A percentile compares a stretch with the other conserved stretches of the same genome.
Evolutionary conservation across 1,140 invertebrate genomes (phyloP).

Genomic region (Trichonephila inaurata): DNA sequence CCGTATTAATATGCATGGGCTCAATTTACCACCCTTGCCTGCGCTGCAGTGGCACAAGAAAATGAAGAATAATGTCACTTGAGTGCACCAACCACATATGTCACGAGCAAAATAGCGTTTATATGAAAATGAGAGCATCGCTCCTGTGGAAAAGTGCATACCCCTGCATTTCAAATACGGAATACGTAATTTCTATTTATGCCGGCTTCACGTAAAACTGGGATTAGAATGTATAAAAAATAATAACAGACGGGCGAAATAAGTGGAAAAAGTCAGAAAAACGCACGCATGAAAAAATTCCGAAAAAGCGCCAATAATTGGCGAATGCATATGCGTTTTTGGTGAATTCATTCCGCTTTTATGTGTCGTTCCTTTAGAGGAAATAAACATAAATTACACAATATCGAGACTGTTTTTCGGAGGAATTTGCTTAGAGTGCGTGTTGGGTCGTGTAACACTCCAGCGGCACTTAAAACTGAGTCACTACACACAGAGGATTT

Average conservation of each 20-base stretch:
- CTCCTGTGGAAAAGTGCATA: neutral
- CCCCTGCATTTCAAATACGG: slow-evolving; percentile 23
- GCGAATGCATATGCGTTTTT: slow-evolving; percentile 40
- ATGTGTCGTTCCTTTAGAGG: slow-evolving; percentile 25
- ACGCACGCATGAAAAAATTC: slow-evolving; percentile 57
- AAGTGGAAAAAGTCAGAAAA: slow-evolving; percentile 39
- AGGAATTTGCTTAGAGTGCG: slow-evolving; percentile 20
- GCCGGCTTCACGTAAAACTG: neutral
- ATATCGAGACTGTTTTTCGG: slow-evolving; percentile 16
- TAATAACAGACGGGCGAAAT: slow-evolving; percentile 21
- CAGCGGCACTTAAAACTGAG: slow-evolving; percentile 4
- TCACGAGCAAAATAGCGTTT: slow-evolving; percentile 21
- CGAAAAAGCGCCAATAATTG: slow-evolving; percentile 41
- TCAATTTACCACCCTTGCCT: slow-evolving; percentile 18
- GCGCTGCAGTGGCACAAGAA: neutral
- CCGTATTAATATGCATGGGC: slow-evolving; percentile 44
- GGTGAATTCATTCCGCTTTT: slow-evolving; percentile 40
- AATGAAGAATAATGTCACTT: slow-evolving; percentile 50
- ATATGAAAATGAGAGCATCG: slow-evolving; percentile 71
- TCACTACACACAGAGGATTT: neutral
- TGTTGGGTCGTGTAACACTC: neutral
- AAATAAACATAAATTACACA: slow-evolving; percentile 51
- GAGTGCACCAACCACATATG: slow-evolving; percentile 38
- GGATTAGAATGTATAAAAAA: slow-evolving; percentile 45
- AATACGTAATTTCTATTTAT: slow-evolving; percentile 39